Conservation (phyloP, 1,140 invertebrate species). For the Drosophila insularis region DNA sequence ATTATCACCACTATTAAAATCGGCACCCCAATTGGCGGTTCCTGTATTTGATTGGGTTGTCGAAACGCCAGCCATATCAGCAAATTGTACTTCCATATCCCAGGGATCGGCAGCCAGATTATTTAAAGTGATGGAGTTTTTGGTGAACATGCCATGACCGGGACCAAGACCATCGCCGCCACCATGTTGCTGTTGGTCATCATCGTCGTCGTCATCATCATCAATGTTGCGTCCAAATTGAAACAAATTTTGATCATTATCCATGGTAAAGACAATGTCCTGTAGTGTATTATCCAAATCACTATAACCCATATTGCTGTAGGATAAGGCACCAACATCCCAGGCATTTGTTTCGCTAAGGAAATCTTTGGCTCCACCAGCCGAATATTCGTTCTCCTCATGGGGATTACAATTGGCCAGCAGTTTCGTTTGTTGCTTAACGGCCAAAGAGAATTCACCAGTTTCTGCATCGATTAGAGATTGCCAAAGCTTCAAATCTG, state of each 20-base stretch:
- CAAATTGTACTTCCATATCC: constrained; percentile 70
- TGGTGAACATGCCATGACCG: constrained; percentile 58
- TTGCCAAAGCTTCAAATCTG: constrained; percentile 65
- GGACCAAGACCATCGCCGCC: constrained; percentile 52
- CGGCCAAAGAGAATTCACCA: constrained; percentile 70
- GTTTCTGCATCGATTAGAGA: constrained; percentile 67
- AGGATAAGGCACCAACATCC: constrained; percentile 44
- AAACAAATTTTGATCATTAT: constrained; percentile 67
- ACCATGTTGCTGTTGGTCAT: constrained; percentile 19
- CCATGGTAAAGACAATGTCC: constrained; percentile 69
- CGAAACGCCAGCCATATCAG: constrained; percentile 53
- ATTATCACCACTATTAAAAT: constrained; percentile 66
- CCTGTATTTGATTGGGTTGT: constrained; percentile 43
- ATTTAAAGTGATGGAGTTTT: constrained; percentile 59
- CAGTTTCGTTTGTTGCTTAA: constrained; percentile 65
- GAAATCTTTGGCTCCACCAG: constrained; percentile 58
- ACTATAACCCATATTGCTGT: constrained; percentile 61
- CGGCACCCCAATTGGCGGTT: constrained; percentile 61
- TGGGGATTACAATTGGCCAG: constrained; percentile 77
- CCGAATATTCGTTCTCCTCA: constrained; percentile 62
- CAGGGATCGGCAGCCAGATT: constrained; percentile 66
- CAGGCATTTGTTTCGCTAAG: constrained; percentile 53
- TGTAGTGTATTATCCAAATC: constrained; percentile 63
- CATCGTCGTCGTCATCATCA: constrained; percentile 70
- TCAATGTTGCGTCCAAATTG: constrained; percentile 70